Evolutionary conservation across 2,797 vertebrate genomes (phyloP).

Genomic region (Coreius guichenoti): DNA sequence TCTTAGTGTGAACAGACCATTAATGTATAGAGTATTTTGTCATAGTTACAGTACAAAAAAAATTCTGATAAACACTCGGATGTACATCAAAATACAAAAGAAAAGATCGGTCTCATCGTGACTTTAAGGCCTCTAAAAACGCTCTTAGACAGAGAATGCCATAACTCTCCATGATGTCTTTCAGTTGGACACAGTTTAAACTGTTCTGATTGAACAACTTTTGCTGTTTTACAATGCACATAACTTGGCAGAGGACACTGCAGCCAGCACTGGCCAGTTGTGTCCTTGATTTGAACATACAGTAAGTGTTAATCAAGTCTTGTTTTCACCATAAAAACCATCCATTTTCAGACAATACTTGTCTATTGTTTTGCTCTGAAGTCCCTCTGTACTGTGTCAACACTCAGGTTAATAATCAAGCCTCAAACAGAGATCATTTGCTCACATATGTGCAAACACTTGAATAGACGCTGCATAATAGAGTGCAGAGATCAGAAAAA

Average conservation of each 20-base stretch:
- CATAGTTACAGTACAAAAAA: neutral
- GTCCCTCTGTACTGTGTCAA: constrained; percentile 51
- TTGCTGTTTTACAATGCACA: neutral
- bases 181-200: neutral
- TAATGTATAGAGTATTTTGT: neutral
- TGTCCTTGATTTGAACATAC: constrained; percentile 32
- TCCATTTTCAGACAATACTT: constrained; percentile 22
- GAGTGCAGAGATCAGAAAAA: constrained; percentile 35
- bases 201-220: constrained; percentile 5
- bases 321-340: constrained; percentile 60
- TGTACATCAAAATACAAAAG: neutral
- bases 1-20: too few relatives aligned
- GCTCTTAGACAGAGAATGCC: neutral
- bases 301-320: constrained; percentile 52
- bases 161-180: neutral
- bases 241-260: constrained; percentile 16
- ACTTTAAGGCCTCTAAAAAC: neutral
- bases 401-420: constrained; percentile 63
- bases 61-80: neutral
- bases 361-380: constrained; percentile 42
- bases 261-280: constrained; percentile 6
- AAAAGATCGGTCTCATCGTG: neutral
- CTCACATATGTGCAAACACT: constrained; percentile 43
- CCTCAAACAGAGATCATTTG: constrained; percentile 57
- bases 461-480: constrained; percentile 26